Conservation (phyloP, 2,113 vertebrate genomes). For the Antigone vipio region DNA sequence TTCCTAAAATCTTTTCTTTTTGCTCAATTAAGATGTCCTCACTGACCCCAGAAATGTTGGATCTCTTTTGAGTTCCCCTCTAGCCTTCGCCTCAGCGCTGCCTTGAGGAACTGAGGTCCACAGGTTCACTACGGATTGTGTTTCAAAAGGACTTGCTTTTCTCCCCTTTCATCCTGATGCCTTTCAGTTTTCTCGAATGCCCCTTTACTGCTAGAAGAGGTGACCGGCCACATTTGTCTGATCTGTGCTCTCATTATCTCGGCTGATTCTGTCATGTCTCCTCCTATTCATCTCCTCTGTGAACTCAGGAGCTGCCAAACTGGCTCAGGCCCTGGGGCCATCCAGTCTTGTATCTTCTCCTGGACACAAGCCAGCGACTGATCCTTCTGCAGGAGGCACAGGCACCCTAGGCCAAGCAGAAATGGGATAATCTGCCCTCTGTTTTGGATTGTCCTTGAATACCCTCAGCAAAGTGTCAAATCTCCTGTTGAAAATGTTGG, state of each 20-base stretch:
- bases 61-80: background rate
- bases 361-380: background rate
- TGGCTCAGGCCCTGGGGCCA: background rate
- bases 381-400: background rate
- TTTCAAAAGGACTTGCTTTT: background rate
- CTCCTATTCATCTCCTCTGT: background rate
- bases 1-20: background rate
- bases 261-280: background rate
- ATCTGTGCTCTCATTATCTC: conserved; percentile 32
- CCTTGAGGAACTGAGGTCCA: background rate
- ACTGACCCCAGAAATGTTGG: background rate
- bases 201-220: background rate
- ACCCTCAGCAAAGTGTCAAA: background rate
- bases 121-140: background rate
- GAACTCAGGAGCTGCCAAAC: background rate
- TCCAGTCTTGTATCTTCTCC: background rate
- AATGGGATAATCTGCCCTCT: background rate
- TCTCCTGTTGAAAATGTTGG: background rate
- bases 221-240: background rate
- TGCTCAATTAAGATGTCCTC: background rate
- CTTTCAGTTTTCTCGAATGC: background rate
- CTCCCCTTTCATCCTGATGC: conserved; percentile 1
- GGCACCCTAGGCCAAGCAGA: background rate
- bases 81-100: background rate
- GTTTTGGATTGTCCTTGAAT: background rate